Evolutionary conservation across 2,113 vertebrate genomes (phyloP).

Genomic region (Pheucticus melanocephalus): DNA sequence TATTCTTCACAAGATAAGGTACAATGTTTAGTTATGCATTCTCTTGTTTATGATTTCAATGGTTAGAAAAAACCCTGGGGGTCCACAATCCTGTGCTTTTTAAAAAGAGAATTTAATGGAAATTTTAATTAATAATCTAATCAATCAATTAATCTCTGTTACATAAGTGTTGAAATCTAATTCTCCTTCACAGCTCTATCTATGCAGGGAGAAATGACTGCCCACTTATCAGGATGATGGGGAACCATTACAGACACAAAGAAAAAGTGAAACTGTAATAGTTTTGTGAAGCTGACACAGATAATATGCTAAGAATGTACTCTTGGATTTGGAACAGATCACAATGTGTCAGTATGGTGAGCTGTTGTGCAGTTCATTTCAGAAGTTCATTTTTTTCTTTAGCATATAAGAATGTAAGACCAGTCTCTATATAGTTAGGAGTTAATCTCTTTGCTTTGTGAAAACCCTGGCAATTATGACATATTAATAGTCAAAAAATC

Average conservation of each 20-base stretch:
- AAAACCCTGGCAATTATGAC: background rate
- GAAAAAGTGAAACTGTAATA: slow-evolving; percentile 60
- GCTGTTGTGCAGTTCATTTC: background rate
- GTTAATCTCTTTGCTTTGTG: background rate
- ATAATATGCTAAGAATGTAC: slow-evolving; percentile 19
- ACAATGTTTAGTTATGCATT: slow-evolving; percentile 72
- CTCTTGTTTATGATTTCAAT: slow-evolving; percentile 77
- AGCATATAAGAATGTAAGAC: background rate
- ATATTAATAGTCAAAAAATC: background rate
- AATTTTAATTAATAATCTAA: slow-evolving; percentile 84
- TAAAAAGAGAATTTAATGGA: slow-evolving; percentile 74
- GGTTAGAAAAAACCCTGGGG: slow-evolving; percentile 66
- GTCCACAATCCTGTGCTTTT: slow-evolving; percentile 61
- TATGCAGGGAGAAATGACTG: slow-evolving; percentile 62
- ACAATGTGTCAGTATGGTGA: background rate
- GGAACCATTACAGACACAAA: slow-evolving; percentile 62
- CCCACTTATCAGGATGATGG: slow-evolving; percentile 68
- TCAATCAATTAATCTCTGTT: slow-evolving; percentile 81
- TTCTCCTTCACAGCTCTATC: slow-evolving; percentile 72
- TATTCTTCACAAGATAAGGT: slow-evolving; percentile 69
- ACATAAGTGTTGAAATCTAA: slow-evolving; percentile 72
- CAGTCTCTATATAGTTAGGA: background rate
- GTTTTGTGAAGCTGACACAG: slow-evolving; percentile 49
- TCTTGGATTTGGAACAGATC: slow-evolving; percentile 19
- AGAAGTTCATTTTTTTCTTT: background rate